phyloP scores from a whole-genome alignment of 2,888 invertebrate species.

The Ophion slaviceki region DNA sequence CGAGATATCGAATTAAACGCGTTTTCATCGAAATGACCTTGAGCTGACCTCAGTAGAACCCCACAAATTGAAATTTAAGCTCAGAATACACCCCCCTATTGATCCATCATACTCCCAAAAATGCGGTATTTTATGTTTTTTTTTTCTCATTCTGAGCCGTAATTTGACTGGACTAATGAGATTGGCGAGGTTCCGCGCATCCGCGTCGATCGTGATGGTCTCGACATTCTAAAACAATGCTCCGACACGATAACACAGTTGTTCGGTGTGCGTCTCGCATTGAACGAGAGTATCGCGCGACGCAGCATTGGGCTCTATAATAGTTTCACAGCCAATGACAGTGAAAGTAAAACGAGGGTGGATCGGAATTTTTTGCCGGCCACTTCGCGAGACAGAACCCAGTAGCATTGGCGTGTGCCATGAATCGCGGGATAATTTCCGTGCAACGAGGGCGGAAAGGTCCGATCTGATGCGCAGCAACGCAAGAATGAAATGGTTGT shows the following conservation, averaged over 20 bases:
- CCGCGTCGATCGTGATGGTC: constrained; percentile 68
- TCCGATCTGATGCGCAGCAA: constrained; percentile 42
- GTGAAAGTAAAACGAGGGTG: background rate
- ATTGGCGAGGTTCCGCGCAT: constrained; percentile 73
- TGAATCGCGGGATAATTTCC: constrained; percentile 2
- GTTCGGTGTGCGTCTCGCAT: constrained; percentile 65
- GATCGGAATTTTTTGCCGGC: constrained; percentile 6
- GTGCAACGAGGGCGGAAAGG: constrained; percentile 17
- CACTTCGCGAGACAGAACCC: background rate
- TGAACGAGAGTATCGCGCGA: background rate
- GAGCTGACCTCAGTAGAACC: too few species aligned
- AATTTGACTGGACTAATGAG: too few species aligned
- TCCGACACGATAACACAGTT: constrained; percentile 63
- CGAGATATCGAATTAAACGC: too few species aligned
- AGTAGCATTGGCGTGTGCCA: background rate
- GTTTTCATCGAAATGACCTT: too few species aligned
- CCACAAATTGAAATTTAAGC: too few species aligned
- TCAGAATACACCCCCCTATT: too few species aligned
- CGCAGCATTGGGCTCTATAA: background rate
- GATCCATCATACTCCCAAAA: too few species aligned
- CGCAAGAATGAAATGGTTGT: constrained; percentile 69
- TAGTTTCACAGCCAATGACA: background rate
- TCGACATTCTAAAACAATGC: constrained; percentile 64
- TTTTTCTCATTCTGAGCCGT: too few species aligned
- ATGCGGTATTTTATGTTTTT: too few species aligned